Base-by-base conservation (phyloP, 2,113 vertebrate species). In the Chaetura pelagica region DNA sequence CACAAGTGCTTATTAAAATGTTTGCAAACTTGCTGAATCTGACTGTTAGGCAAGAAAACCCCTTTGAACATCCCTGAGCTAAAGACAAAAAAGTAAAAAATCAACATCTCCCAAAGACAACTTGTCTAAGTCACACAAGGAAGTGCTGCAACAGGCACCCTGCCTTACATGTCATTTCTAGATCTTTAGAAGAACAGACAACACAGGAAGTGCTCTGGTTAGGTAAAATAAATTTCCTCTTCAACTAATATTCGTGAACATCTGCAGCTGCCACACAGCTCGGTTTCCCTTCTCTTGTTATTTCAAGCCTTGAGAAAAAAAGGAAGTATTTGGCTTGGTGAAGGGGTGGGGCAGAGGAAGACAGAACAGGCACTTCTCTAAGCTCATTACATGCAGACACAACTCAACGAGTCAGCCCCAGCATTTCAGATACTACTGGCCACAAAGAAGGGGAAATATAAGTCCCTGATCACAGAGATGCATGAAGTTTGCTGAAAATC, bases 221-320 rank as follows among this genome's bases (percentile, higher is more conserved):
- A 98, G 95, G 97, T 95, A 97, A 98, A 98, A 89, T 59, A 94
- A 85, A 96, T 98, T 98, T 98, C 98, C 98, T 97, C 96, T 97
- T 97, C 95, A 97, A 96, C 94, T 92, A 96, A 94, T 90, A 95
- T 80, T 97, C 96, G 94, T 57, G 96, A 95, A 95, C 63, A 52
- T 75, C 93, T 95, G 87, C 87, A 95, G 95, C 94, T 85, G 89
- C 77, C 88, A 51, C 92, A 84, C 59, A 80, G 77, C 74, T 89
- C 46, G 1, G 76, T 67, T 97, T 88, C 75, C 87, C 93, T 97
- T 96, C 95, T 96, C 92, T 97, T 97, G 88, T 95, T 96, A 74
- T 96, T 97, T 97, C 61, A 96, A 52, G 8, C 68, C 74, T 81
- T 94, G 26, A 92, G 67, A 14, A 42, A 72, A 85, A 95, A 94